Evolutionary conservation across 2,888 invertebrate species (phyloP), one percentile per base, ranked within the genome.

Genomic region (Chrysolina haemoptera): DNA sequence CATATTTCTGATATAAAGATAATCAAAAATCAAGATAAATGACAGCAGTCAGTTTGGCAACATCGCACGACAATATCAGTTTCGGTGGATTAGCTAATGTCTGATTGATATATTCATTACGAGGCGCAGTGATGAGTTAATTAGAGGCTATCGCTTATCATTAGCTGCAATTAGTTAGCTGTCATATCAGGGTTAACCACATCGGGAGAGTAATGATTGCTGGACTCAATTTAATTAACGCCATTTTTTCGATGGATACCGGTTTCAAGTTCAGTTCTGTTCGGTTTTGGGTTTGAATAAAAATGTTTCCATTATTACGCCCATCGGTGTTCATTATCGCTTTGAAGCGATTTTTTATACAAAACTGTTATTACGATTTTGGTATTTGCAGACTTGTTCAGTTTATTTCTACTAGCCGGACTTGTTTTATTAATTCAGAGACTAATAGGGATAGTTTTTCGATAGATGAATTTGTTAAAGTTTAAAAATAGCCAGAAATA

Each of bases 71-170:
- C 69, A 43, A 66, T 71, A 71, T 74, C 71, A 68, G 71, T 71
- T 68, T 71, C 71, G 74, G 68, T 75, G 77, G 74, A 79, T 82
- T 81, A 84, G 81, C 81, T 81, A 82, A 83, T 82, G 81, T 81
- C 84, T 83, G 84, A 85, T 85, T 85, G 85, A 86, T 86, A 84
- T 84, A 82, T 84, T 84, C 84, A 85, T 86, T 85, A 85, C 83
- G 80, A 76, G 81, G 79, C 80, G 82, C 81, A 81, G 81, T 84
- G 84, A 85, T 82, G 83, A 84, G 84, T 85, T 85, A 86, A 85
- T 85, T 85, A 85, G 79, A 73, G 79, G 74, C 81, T 81, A 82
- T 84, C 83, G 82, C 81, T 84, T 83, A 83, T 84, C 82, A 83
- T 84, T 83, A 82, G 79, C 78, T 79, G 81, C 83, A 85, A 85